Evolutionary conservation across 2,888 invertebrate species (phyloP), one percentile per base, ranked within the genome.

Genomic region (Apantesis nais): DNA sequence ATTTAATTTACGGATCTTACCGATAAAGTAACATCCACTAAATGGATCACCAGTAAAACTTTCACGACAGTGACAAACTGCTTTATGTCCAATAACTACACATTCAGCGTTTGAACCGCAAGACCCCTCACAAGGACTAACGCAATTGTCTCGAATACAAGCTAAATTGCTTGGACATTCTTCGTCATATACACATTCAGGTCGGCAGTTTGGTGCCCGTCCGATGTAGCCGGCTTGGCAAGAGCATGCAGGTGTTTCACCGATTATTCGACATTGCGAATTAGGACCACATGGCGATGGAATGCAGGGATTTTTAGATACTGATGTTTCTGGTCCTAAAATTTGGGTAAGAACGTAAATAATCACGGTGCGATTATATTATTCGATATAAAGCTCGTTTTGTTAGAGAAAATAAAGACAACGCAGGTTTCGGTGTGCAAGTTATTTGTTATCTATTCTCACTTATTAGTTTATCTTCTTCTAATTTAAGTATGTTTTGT

Each of bases 21-120:
- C 90, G 77, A 93, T 89, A 80, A 95, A 94, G 78, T 89, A 89
- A 85, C 97, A 98, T 84, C 97, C 97, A 81, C 96, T 96, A 92
- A 98, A 98, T 76, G 98, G 98, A 96, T 98, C 97, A 62, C 98
- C 98, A 12, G 97, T 97, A 89, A 97, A 98, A 80, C 97, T 97
- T 71, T 96, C 96, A 82, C 96, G 95, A 88, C 98, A 98, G 78
- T 97, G 97, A 88, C 98, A 98, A 77, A 97, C 95, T 22, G 98
- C 98, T 87, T 97, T 97, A 90, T 98, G 98, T 88, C 97, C 97
- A 80, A 97, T 96, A 76, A 98, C 98, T 82, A 96, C 95, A 89
- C 98, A 98, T 82, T 96, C 96, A 11, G 98, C 97, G 83, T 97
- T 97, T 63, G 96, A 92, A 34, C 98, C 98, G 88, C 98, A 98